Percentiles rank a stretch among this genome's conserved stretches.
Evolutionary conservation across 2,797 vertebrate genomes (phyloP).

Genomic region (Chaetophractus vellerosus): DNA sequence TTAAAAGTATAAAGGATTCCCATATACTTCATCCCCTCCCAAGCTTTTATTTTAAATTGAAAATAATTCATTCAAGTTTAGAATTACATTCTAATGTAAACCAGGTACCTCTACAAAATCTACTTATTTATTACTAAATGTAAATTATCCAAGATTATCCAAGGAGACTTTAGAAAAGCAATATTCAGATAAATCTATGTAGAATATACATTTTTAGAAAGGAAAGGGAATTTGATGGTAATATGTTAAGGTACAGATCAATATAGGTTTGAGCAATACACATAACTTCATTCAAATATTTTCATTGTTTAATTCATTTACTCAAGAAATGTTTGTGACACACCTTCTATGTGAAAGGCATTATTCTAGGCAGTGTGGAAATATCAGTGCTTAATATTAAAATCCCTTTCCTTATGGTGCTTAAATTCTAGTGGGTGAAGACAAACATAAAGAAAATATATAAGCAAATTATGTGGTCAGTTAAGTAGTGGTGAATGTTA

Average conservation of each 20-base stretch:
- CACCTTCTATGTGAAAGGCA: neutral
- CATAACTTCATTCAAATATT: neutral
- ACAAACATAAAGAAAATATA: neutral
- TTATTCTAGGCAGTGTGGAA: neutral
- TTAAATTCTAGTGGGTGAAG: constrained; percentile 11
- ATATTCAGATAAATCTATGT: neutral
- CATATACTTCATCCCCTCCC: too few species aligned
- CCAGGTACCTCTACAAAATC: neutral
- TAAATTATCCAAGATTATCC: constrained; percentile 22
- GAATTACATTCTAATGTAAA: neutral
- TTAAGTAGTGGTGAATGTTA: neutral
- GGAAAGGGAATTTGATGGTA: neutral
- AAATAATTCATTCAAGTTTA: constrained; percentile 33
- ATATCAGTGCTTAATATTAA: neutral
- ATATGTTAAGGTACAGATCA: neutral
- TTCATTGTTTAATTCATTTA: neutral
- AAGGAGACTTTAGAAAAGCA: neutral
- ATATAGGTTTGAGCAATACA: neutral
- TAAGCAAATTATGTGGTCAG: neutral
- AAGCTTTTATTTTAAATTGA: neutral
- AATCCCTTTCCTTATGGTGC: neutral
- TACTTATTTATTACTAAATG: neutral
- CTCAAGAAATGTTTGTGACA: neutral
- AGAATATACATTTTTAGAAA: constrained; percentile 7
- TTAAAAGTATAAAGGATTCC: too few species aligned